These are phyloP conservation scores for Cremastinae sp. DNA, from an alignment of 2,888 invertebrate genomes.

Conservation along the genomic window DNA sequence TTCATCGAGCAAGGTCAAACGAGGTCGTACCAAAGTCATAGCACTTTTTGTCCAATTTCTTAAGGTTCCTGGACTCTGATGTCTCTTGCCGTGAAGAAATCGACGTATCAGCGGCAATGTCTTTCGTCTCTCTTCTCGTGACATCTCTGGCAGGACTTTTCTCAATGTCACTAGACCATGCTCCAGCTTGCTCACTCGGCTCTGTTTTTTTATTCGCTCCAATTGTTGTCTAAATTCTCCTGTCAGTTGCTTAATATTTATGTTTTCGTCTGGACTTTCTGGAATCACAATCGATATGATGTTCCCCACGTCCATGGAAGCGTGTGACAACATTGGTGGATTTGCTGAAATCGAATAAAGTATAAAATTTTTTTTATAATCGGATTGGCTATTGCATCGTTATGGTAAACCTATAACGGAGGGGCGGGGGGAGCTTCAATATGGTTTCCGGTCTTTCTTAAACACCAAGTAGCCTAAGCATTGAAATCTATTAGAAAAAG, in stretches of 20 bases:
- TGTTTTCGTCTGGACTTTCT: slow-evolving; percentile 59
- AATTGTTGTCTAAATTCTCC: slow-evolving; percentile 60
- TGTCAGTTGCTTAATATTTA: slow-evolving; percentile 61
- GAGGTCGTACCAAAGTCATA: slow-evolving; percentile 1
- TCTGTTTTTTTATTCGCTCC: slow-evolving; percentile 57
- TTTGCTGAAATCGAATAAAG: no score
- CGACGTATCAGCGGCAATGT: slow-evolving; percentile 50
- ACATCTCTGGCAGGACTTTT: slow-evolving; percentile 57
- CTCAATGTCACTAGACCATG: slow-evolving; percentile 58
- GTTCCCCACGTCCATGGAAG: slow-evolving; percentile 61
- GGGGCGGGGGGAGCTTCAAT: no score
- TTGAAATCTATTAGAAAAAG: no score
- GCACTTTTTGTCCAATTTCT: slow-evolving; percentile 42
- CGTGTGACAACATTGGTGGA: slow-evolving; percentile 55
- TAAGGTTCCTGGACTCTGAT: slow-evolving; percentile 6
- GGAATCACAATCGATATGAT: slow-evolving; percentile 63
- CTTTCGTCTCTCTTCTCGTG: slow-evolving; percentile 57
- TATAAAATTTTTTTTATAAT: no score
- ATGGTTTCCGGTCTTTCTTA: no score
- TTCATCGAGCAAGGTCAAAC: slow-evolving; percentile 1
- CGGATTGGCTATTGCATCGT: no score
- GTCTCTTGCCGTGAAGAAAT: slow-evolving; percentile 41
- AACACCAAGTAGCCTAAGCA: no score
- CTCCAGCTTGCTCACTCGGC: slow-evolving; percentile 58
- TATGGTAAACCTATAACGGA: no score